A percentile compares a stretch with the other conserved stretches of the same genome.
Evolutionary conservation across 2,113 vertebrate species (phyloP).

Genomic region (Melanocharis versteri): DNA sequence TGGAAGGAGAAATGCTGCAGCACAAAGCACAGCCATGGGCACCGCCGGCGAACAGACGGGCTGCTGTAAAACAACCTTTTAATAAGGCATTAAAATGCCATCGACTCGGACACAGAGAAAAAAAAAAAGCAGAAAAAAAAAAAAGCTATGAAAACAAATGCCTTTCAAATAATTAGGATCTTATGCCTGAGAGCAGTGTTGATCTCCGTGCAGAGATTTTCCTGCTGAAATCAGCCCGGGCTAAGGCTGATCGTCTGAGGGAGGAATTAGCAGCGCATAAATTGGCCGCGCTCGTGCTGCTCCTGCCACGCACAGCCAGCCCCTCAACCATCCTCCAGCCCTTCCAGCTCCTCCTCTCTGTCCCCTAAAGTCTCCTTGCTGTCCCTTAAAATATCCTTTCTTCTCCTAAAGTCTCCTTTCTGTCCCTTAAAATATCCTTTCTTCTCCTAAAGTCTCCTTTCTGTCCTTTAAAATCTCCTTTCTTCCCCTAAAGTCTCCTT

Average conservation of each 20-base stretch:
- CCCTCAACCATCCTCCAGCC: background rate
- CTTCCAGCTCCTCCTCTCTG: background rate
- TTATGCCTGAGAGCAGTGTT: slow-evolving; percentile 72
- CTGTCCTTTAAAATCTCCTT: background rate
- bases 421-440: background rate
- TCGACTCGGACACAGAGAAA: slow-evolving; percentile 70
- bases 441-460: background rate
- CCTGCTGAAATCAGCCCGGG: slow-evolving; percentile 56
- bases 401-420: background rate
- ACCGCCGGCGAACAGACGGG: slow-evolving; percentile 72
- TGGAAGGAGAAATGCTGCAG: slow-evolving; percentile 72
- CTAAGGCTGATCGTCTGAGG: slow-evolving; percentile 54
- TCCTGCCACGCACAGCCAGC: background rate
- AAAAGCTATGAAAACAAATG: slow-evolving; percentile 80
- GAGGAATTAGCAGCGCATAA: slow-evolving; percentile 51
- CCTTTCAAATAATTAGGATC: slow-evolving; percentile 83
- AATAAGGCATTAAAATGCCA: slow-evolving; percentile 85
- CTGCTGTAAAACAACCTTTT: slow-evolving; percentile 78
- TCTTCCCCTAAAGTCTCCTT: background rate
- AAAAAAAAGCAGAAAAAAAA: slow-evolving; percentile 53
- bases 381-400: accelerated
- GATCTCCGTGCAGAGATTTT: slow-evolving; percentile 69
- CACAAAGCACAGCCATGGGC: slow-evolving; percentile 74
- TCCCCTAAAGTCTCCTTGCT: background rate
- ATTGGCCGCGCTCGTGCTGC: background rate